Percentiles rank a stretch among this genome's conserved stretches.
phyloP scores from a whole-genome alignment of 2,888 invertebrate genomes.

The Autographa gamma region DNA sequence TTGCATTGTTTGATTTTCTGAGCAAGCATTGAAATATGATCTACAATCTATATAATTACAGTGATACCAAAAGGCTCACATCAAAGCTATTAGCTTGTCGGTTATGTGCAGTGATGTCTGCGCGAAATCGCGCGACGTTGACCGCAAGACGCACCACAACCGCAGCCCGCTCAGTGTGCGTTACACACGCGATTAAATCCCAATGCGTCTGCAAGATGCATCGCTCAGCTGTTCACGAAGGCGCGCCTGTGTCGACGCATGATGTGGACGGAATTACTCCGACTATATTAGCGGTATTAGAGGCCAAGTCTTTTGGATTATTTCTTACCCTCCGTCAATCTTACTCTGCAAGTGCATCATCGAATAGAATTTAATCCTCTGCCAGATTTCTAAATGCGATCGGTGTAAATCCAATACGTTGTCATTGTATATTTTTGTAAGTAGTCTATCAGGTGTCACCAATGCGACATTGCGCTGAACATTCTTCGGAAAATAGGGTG shows the following conservation, averaged over 20 bases:
- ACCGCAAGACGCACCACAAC: slow-evolving; percentile 58
- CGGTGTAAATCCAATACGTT: neutral
- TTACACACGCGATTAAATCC: slow-evolving; percentile 42
- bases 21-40: neutral
- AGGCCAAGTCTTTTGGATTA: no score
- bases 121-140: slow-evolving; percentile 28
- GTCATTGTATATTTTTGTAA: neutral
- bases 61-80: neutral
- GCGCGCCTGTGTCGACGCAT: no score
- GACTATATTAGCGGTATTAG: neutral
- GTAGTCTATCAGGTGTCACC: neutral
- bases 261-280: no score
- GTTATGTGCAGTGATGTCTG: slow-evolving; percentile 34
- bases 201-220: slow-evolving; percentile 17
- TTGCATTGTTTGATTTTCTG: neutral
- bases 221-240: neutral
- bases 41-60: neutral
- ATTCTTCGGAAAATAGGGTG: neutral
- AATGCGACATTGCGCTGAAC: neutral
- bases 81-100: slow-evolving; percentile 27
- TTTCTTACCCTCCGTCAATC: neutral
- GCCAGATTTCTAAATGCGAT: neutral
- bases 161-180: slow-evolving; percentile 54
- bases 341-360: neutral
- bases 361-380: neutral